Evolutionary conservation across 2,113 vertebrate species (phyloP), one percentile per base, ranked within the genome.

Genomic region (Vimba vimba): DNA sequence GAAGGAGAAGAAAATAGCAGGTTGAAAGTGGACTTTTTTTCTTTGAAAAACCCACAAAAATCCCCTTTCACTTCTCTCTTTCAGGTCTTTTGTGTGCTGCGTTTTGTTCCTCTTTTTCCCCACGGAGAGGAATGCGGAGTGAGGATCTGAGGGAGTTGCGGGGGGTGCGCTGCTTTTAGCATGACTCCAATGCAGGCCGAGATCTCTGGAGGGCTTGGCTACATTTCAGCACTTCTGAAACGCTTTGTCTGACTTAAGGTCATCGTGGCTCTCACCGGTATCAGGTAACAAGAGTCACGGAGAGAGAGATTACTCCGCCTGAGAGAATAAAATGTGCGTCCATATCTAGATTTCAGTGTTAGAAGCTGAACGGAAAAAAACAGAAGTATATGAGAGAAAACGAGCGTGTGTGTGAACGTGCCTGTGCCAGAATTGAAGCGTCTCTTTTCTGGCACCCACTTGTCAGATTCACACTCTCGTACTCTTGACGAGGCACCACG

Each of bases 211-310:
- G 96, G 94, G 91, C 86, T 88, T 91, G 92, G 92, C 95, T 94
- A 91, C 94, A 95, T 97, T 98, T 97, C 96, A 97, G 94, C 96
- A 93, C 94, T 96, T 95, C 95, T 94, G 92, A 97, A 97, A 96
- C 79, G 95, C 96, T 97, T 96, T 96, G 97, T 98, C 96, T 94
- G 93, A 94, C 93, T 85, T 93, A 94, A 91, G 95, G 95, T 95
- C 95, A 93, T 95, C 90, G 92, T 90, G 80, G 96, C 96, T 99
- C 97, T 96, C 97, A 97, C 97, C 96, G 92, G 95, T 98, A 99
- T 99, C 97, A 94, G 94, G 95, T 99, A 96, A 95, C 96, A 82
- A 86, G 57, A 75, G 45, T 71, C 79, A 82, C 12, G 25, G 69
- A 82, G 71, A 79, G 68, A 80, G 21, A 62, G n/a, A 71, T 69